phyloP scores from a whole-genome alignment of 2,797 vertebrate species.

The Synanceia verrucosa region DNA sequence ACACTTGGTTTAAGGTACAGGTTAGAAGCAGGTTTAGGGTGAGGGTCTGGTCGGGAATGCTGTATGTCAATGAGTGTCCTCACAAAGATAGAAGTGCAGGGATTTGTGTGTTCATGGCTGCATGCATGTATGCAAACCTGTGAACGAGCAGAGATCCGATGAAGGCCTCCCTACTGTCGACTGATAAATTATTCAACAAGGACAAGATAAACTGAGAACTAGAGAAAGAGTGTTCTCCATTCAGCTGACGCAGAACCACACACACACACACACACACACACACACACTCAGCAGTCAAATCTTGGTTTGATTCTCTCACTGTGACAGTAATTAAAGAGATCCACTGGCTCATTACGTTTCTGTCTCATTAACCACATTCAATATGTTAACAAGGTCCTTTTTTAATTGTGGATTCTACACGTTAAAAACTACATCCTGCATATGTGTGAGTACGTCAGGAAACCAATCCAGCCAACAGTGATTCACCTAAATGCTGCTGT shows the following conservation, averaged over 20 bases:
- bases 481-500: slow-evolving; percentile 24
- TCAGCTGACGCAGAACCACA: slow-evolving; percentile 7
- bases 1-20: not conserved
- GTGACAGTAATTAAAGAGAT: slow-evolving; percentile 55
- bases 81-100: not conserved
- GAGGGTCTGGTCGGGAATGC: not conserved
- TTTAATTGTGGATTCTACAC: not conserved
- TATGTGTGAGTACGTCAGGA: not conserved
- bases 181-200: slow-evolving; percentile 77
- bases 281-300: not conserved
- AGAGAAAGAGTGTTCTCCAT: slow-evolving; percentile 39
- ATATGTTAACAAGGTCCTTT: slow-evolving; percentile 31
- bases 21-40: not conserved
- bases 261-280: slow-evolving; percentile 1
- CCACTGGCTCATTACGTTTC: slow-evolving; percentile 49
- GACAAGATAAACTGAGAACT: slow-evolving; percentile 63
- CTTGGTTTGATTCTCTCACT: slow-evolving; percentile 31
- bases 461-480: not conserved
- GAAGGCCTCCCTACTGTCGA: slow-evolving; percentile 39
- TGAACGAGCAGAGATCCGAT: slow-evolving; percentile 55
- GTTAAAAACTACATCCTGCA: not conserved
- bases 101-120: not conserved
- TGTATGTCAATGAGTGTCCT: not conserved
- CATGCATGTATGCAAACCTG: slow-evolving; percentile 40
- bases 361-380: slow-evolving; percentile 45